A percentile compares a stretch with the other conserved stretches of the same genome.
phyloP scores from a whole-genome alignment of 2,888 invertebrate species.

The Ecliptopera silaceata region DNA sequence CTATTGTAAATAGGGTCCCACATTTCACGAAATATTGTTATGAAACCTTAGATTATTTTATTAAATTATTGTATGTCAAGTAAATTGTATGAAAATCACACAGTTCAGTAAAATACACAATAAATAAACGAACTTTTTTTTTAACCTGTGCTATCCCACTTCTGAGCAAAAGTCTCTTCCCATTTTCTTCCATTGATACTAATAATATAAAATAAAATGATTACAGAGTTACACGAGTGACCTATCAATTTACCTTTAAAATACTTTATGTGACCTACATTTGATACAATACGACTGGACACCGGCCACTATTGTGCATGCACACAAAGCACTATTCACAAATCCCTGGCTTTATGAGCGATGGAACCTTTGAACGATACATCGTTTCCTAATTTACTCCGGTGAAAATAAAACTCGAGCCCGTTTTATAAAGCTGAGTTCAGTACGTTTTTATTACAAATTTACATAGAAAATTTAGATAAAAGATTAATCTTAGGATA shows the following conservation, averaged over 20 bases:
- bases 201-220: no score
- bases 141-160: no score
- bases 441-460: background rate
- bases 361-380: constrained; percentile 25
- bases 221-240: background rate
- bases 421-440: background rate
- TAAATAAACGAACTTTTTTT: no score
- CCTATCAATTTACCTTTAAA: background rate
- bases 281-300: constrained; percentile 22
- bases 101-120: no score
- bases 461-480: no score
- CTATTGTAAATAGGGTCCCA: no score
- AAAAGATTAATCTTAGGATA: background rate
- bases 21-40: no score
- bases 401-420: constrained; percentile 20
- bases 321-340: constrained; percentile 28
- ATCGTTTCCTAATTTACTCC: constrained; percentile 36
- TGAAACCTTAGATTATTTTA: no score
- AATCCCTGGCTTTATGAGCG: constrained; percentile 13
- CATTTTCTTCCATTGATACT: no score
- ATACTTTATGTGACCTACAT: constrained; percentile 24
- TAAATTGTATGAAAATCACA: no score
- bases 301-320: constrained; percentile 25
- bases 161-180: no score
- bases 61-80: no score